A percentile compares a stretch with the other conserved stretches of the same genome.
Conservation (phyloP, 2,113 vertebrate genomes). For the Alethe diademata region DNA sequence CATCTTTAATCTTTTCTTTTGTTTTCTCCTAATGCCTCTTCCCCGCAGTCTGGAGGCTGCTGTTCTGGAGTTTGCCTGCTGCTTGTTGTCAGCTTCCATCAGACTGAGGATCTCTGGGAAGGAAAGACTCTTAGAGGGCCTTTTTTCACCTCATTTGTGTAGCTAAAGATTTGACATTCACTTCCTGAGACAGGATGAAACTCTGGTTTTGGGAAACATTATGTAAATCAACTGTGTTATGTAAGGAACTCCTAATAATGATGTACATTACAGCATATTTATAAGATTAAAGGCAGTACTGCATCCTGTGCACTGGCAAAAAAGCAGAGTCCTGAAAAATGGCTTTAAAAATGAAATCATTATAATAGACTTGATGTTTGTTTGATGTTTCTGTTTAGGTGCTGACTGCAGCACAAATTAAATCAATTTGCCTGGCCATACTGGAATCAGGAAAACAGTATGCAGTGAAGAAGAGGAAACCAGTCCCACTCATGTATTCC, state of each 20-base stretch:
- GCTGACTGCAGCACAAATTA: slow-evolving; percentile 85
- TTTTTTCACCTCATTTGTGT: not conserved
- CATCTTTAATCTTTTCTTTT: not conserved
- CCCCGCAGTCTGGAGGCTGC: not conserved
- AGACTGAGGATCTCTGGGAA: not conserved
- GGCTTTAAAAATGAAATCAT: not conserved
- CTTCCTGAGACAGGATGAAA: not conserved
- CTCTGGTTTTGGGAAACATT: not conserved
- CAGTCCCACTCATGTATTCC: slow-evolving; percentile 88
- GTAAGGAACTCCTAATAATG: not conserved
- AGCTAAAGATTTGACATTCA: not conserved
- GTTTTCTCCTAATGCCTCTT: not conserved
- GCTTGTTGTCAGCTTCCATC: not conserved
- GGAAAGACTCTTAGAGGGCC: not conserved
- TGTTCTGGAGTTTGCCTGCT: not conserved
- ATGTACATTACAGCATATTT: not conserved
- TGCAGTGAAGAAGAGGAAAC: slow-evolving; percentile 84
- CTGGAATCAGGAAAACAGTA: slow-evolving; percentile 90
- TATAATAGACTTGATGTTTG: not conserved
- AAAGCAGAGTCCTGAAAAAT: not conserved
- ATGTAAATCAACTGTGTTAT: not conserved
- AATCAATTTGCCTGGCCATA: slow-evolving; percentile 87
- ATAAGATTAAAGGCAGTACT: not conserved
- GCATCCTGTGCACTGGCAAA: not conserved
- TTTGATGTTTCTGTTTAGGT: slow-evolving; percentile 75